A percentile compares a stretch with the other conserved stretches of the same genome.
These are phyloP conservation scores for Ibidorhyncha struthersii DNA, from an alignment of 2,113 vertebrate species.

Conservation along the genomic window DNA sequence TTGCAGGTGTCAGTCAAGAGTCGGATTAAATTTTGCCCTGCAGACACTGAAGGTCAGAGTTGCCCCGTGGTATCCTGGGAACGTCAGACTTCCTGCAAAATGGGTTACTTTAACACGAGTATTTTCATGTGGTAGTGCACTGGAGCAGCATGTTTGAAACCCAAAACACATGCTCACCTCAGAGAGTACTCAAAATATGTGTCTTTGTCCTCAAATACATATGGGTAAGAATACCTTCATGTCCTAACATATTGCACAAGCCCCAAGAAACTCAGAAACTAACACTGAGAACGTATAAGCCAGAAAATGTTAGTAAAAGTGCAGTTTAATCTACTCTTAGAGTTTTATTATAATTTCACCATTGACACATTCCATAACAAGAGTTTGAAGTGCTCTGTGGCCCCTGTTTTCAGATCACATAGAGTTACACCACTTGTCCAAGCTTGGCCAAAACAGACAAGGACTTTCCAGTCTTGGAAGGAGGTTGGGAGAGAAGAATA, in stretches of 20 bases:
- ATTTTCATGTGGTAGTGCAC: background rate
- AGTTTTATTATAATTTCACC: background rate
- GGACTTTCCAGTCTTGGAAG: background rate
- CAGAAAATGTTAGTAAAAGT: background rate
- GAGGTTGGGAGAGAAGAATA: background rate
- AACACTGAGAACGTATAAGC: background rate
- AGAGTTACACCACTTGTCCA: background rate
- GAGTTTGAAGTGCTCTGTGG: background rate
- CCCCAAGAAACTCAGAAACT: background rate
- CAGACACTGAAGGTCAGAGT: background rate
- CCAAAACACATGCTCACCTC: background rate
- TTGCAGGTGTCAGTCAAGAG: background rate
- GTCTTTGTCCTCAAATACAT: background rate
- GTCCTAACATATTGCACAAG: background rate
- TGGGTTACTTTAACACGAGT: background rate
- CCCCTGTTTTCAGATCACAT: background rate
- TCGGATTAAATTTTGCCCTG: background rate
- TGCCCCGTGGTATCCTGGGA: background rate
- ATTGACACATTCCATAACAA: background rate
- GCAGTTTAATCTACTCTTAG: background rate
- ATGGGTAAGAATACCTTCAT: background rate
- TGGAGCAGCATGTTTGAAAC: background rate
- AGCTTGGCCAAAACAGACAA: background rate
- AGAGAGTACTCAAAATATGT: background rate
- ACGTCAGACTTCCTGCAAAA: background rate